Base-by-base conservation (phyloP, 2,797 vertebrate species). In the Fistularia tabacaria region DNA sequence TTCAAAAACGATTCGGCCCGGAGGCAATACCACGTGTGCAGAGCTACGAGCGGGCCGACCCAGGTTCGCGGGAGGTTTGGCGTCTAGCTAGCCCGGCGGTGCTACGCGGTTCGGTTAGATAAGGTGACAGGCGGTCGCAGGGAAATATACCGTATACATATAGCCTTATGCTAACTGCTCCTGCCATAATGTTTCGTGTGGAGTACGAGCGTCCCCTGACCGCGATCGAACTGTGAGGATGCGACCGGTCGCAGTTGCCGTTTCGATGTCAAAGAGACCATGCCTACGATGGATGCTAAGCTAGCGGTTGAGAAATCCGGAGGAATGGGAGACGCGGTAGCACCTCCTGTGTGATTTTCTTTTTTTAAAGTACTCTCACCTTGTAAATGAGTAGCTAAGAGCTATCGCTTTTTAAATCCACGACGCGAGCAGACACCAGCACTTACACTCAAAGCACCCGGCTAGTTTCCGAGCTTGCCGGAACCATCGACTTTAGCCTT, bases 361-460 rank as follows among this genome's bases (percentile, higher is more conserved):
- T 44, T 58, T 56, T 62, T 12, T 43, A 44, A 56, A 54, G 38
- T 43, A 49, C 66, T 67, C 10, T 62, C 62, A 73, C 51, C 54
- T 72, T 68, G 53, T 69, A 78, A 78, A 79, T 36, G 46, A 72
- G 54, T 53, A 72, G 73, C 50, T 52, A 70, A 78, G 67, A 81
- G 66, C 64, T 71, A 57, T 48, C 66, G 73, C 69, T 77, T 77
- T 79, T 74, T 67, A 61, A 72, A 42, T 43, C 56, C 53, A 64
- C 51, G 46, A 73, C 25, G 59, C 13, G 36, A 81, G 77, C 74
- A 73, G 78, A 85, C 79, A 85, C 79, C 80, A 84, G 82, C 82
- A 84, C 62, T 71, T 69, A 73, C 64, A 59, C 50, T 71, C 61
- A 40, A 13, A 77, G 59, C 57, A 25, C 42, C 49, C 56, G 41